Percentiles rank a stretch among this genome's conserved stretches.
Conservation (phyloP, 2,113 vertebrate genomes). For the Patagioenas fasciata region DNA sequence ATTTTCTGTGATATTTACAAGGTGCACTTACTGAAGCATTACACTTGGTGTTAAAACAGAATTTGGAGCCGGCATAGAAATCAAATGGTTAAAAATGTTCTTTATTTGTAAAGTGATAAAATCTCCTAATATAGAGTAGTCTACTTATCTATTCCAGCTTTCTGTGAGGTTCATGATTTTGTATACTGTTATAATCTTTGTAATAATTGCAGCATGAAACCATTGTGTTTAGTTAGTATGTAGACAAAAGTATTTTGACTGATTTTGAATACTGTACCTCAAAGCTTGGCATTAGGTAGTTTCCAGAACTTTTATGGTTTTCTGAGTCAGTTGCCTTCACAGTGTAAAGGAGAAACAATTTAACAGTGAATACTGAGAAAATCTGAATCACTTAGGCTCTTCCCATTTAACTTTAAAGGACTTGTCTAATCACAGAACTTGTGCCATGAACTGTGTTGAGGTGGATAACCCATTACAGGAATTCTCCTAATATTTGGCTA, state of each 20-base stretch:
- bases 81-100: not conserved
- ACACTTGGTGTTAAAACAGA: not conserved
- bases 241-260: not conserved
- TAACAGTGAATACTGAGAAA: not conserved
- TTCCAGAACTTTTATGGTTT: not conserved
- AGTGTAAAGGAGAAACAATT: not conserved
- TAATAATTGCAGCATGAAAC: not conserved
- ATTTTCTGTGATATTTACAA: not conserved
- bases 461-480: not conserved
- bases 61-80: not conserved
- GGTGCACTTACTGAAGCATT: not conserved
- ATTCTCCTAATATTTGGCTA: not conserved
- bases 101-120: not conserved
- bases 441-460: not conserved
- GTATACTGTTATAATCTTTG: not conserved
- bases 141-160: not conserved
- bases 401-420: not conserved
- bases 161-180: not conserved
- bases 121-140: not conserved
- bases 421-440: not conserved
- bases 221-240: not conserved
- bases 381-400: not conserved
- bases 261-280: not conserved
- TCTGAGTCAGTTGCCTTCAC: not conserved
- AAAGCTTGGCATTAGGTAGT: not conserved